phyloP scores from a whole-genome alignment of 37 sponge, comb jelly and placozoan species.

The Geodia barretti region DNA sequence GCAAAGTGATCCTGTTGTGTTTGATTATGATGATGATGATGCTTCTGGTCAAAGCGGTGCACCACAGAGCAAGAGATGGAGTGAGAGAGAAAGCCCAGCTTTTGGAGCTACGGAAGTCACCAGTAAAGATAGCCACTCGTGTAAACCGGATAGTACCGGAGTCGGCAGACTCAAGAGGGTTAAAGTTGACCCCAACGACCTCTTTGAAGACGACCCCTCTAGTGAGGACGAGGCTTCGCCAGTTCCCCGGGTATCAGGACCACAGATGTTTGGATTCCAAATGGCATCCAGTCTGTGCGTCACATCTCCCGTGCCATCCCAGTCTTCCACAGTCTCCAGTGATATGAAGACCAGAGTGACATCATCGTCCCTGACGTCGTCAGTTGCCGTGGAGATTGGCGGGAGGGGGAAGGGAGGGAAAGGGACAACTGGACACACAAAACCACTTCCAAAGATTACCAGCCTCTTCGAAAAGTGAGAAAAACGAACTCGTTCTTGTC shows the following conservation, averaged over 20 bases:
- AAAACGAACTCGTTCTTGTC: too few relatives aligned
- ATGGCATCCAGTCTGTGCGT: not conserved
- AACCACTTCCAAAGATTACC: conserved; percentile 16
- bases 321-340: not conserved
- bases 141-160: too few relatives aligned
- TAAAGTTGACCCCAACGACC: not conserved
- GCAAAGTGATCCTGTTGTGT: not conserved
- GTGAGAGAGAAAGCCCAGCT: too few relatives aligned
- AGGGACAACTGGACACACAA: not conserved
- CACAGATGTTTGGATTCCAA: not conserved
- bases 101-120: too few relatives aligned
- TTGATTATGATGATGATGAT: not conserved
- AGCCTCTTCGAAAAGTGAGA: conserved; percentile 26
- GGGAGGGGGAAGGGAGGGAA: not conserved
- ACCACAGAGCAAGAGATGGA: too few relatives aligned
- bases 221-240: not conserved
- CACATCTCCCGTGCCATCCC: not conserved
- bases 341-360: too few relatives aligned
- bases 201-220: not conserved
- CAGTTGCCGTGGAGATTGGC: not conserved
- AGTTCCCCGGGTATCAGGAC: not conserved
- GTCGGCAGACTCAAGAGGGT: not conserved
- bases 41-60: not conserved
- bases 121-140: not conserved
- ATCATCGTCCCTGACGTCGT: too few relatives aligned